Conservation (phyloP, 2,797 vertebrate genomes). For the Iguana delicatissima region DNA sequence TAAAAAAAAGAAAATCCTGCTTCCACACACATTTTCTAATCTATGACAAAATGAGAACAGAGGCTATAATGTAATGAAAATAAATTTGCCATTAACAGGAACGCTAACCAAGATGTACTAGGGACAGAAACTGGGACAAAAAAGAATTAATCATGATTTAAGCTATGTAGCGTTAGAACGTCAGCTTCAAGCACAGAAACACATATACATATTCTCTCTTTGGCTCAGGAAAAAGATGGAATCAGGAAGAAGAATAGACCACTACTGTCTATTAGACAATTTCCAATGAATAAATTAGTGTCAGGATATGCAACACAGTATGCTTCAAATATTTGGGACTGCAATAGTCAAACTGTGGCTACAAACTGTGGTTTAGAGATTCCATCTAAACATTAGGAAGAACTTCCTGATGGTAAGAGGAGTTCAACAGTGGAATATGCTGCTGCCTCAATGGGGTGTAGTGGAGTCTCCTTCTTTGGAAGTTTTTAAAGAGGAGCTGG, state of each 20-base stretch:
- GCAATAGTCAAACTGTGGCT: neutral
- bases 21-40: neutral
- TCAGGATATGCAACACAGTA: neutral
- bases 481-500: no score
- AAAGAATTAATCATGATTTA: neutral
- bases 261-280: no score
- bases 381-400: no score
- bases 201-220: neutral
- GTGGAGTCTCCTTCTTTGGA: no score
- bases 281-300: neutral
- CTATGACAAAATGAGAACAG: neutral
- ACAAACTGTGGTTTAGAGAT: no score
- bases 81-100: neutral
- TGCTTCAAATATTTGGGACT: neutral
- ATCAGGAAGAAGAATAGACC: neutral
- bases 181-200: neutral
- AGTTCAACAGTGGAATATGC: no score
- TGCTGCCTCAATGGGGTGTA: no score
- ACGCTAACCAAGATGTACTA: neutral
- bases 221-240: neutral
- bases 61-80: conserved; percentile 2
- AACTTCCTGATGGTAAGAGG: no score
- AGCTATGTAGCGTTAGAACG: neutral
- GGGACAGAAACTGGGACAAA: neutral
- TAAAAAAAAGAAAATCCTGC: neutral